These are phyloP conservation scores for Trichonephila inaurata DNA, from an alignment of 1,140 invertebrate species.

Conservation along the genomic window DNA sequence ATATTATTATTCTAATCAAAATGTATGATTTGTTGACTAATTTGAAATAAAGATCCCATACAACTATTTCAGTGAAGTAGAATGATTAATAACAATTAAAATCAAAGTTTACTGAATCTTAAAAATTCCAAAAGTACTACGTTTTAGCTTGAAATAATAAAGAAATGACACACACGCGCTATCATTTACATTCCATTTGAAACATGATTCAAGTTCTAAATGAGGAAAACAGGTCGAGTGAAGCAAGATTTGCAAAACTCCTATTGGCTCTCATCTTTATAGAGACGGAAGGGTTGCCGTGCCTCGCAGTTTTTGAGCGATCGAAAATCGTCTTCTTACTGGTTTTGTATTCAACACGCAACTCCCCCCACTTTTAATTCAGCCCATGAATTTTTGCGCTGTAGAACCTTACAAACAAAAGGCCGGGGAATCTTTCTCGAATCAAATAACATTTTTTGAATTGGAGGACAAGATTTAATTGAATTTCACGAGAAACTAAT, in stretches of 20 bases:
- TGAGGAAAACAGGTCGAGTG: neutral
- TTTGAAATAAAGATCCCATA: neutral
- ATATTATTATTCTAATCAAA: too few relatives aligned
- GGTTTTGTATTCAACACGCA: neutral
- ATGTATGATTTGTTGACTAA: too few relatives aligned
- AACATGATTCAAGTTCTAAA: neutral
- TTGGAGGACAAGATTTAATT: too few relatives aligned
- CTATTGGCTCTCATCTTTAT: neutral
- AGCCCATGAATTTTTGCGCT: neutral
- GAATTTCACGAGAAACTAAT: too few relatives aligned
- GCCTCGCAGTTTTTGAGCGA: conserved; percentile 7
- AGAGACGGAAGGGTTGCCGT: conserved; percentile 16
- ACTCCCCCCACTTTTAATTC: conserved; percentile 7
- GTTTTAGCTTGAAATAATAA: too few relatives aligned
- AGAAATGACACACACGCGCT: too few relatives aligned
- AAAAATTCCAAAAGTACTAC: too few relatives aligned
- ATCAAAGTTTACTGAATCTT: too few relatives aligned
- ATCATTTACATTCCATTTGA: neutral
- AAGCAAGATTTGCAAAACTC: neutral
- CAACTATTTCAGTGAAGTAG: neutral
- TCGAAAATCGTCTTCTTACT: neutral
- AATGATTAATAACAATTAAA: too few relatives aligned
- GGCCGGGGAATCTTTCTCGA: too few relatives aligned
- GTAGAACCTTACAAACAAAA: neutral
- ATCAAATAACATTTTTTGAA: too few relatives aligned